Conservation (phyloP, 2,888 invertebrate species). For the Sarcophaga subvicina region DNA sequence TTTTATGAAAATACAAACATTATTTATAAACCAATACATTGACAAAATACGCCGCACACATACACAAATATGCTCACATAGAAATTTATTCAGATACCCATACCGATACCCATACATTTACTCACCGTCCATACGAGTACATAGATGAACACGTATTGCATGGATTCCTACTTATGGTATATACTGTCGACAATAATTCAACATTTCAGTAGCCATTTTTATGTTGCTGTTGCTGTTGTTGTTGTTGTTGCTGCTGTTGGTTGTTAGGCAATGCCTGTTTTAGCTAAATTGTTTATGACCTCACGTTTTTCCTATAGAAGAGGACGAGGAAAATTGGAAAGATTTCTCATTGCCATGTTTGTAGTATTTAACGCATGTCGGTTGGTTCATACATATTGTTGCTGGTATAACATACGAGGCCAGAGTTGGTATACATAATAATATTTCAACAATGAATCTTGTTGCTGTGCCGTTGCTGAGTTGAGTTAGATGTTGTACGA, state of each 20-base stretch:
- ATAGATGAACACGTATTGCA: conserved; percentile 15
- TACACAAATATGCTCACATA: not conserved
- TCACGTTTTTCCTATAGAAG: conserved; percentile 63
- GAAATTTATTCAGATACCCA: not conserved
- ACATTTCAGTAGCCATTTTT: conserved; percentile 66
- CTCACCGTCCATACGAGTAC: not conserved
- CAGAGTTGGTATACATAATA: conserved; percentile 62
- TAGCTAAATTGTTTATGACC: conserved; percentile 69
- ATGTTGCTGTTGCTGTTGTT: conserved; percentile 33
- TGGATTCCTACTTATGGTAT: conserved; percentile 45
- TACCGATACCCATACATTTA: not conserved
- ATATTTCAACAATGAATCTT: conserved; percentile 61
- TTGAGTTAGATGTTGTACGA: conserved; percentile 21
- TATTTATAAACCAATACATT: conserved; percentile 40
- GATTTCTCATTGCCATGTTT: conserved; percentile 54
- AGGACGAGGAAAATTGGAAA: conserved; percentile 54
- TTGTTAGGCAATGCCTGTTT: conserved; percentile 48
- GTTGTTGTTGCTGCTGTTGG: conserved; percentile 41
- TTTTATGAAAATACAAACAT: conserved; percentile 61
- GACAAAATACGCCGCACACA: not conserved
- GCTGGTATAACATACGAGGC: conserved; percentile 48
- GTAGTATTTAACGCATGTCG: conserved; percentile 56
- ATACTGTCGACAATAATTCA: conserved; percentile 64
- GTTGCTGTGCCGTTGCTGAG: conserved; percentile 14
- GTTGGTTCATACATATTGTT: conserved; percentile 26